These are phyloP conservation scores for Zygothrica quintamaculata DNA, from an alignment of 2,888 invertebrate genomes.

Conservation along the genomic window DNA sequence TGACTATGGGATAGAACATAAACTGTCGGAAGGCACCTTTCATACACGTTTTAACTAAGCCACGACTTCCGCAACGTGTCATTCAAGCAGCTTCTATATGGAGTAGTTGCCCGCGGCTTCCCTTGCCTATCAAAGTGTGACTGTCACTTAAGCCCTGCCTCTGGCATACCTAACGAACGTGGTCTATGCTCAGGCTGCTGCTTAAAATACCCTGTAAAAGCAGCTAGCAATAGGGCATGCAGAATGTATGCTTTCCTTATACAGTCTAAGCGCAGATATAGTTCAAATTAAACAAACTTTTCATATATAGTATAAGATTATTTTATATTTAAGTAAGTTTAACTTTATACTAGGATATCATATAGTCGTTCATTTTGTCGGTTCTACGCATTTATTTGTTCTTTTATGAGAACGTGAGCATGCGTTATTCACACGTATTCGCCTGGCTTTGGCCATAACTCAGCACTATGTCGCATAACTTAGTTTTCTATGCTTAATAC, in stretches of 20 bases:
- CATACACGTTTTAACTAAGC: conserved; percentile 62
- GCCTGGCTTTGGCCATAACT: conserved; percentile 61
- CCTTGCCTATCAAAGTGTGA: conserved; percentile 10
- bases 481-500: conserved; percentile 77
- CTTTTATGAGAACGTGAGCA: conserved; percentile 39
- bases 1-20: conserved; percentile 43
- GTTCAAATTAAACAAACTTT: too few species aligned
- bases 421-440: conserved; percentile 54
- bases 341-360: conserved; percentile 1
- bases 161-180: conserved; percentile 4
- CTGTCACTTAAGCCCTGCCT: background rate
- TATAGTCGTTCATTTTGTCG: background rate
- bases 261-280: too few species aligned
- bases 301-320: too few species aligned
- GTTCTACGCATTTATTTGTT: conserved; percentile 7
- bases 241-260: too few species aligned
- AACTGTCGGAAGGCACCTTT: conserved; percentile 49
- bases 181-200: conserved; percentile 12
- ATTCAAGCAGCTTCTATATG: conserved; percentile 46
- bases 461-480: conserved; percentile 71
- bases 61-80: conserved; percentile 79
- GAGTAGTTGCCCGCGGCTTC: conserved; percentile 13
- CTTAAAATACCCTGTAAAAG: conserved; percentile 39
- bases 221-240: too few species aligned
- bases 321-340: background rate